Evolutionary conservation across 2,888 invertebrate species (phyloP).

Genomic region (Xylota segnis): DNA sequence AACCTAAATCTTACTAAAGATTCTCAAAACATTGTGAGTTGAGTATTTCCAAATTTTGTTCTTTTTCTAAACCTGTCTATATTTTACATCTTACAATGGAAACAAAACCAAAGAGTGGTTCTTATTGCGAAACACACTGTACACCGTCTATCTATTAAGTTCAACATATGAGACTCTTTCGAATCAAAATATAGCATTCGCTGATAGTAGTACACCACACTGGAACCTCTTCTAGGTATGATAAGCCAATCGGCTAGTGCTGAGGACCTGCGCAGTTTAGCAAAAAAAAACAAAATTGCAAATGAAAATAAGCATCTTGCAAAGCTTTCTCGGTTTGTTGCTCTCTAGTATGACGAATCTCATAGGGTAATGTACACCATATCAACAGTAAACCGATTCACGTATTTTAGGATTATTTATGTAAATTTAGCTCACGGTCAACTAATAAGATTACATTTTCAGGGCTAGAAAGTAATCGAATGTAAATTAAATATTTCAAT

Average conservation of each 20-base stretch:
- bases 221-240: conserved; percentile 17
- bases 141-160: conserved; percentile 1
- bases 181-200: conserved; percentile 30
- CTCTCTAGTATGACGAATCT: neutral
- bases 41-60: too few relatives aligned
- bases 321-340: conserved; percentile 9
- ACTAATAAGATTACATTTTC: neutral
- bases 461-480: too few relatives aligned
- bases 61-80: too few relatives aligned
- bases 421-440: neutral
- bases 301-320: conserved; percentile 30
- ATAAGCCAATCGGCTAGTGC: conserved; percentile 46
- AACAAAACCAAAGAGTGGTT: too few relatives aligned
- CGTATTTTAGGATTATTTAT: neutral
- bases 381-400: neutral
- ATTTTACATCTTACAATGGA: too few relatives aligned
- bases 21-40: too few relatives aligned
- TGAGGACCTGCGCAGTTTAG: conserved; percentile 44
- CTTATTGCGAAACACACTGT: conserved; percentile 34
- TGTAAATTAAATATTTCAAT: too few relatives aligned
- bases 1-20: too few relatives aligned
- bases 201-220: conserved; percentile 31
- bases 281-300: conserved; percentile 11
- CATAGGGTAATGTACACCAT: neutral
- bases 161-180: conserved; percentile 8